Percentiles rank a stretch among this genome's conserved stretches.
Conservation (phyloP, 2,113 vertebrate genomes). For the Garra rufa region DNA sequence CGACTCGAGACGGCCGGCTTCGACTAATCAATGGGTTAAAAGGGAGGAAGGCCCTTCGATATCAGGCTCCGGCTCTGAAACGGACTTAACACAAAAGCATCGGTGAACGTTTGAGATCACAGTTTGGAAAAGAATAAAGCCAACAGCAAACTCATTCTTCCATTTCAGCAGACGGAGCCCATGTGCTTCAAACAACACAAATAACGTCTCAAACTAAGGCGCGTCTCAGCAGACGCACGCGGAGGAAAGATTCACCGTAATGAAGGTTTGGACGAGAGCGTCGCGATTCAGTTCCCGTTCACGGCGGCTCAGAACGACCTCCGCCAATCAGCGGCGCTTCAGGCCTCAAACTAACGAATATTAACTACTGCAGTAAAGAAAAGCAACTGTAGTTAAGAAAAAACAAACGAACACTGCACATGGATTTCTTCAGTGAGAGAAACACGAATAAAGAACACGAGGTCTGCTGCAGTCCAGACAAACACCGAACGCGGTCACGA, state of each 20-base stretch:
- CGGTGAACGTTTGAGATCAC: background rate
- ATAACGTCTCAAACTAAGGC: constrained; percentile 7
- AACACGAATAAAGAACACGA: background rate
- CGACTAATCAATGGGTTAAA: background rate
- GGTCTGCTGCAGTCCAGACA: background rate
- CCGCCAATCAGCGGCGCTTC: background rate
- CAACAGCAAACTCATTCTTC: background rate
- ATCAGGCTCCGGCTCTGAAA: background rate
- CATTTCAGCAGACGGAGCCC: background rate
- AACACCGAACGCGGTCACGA: background rate
- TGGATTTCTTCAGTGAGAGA: background rate
- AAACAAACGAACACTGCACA: background rate
- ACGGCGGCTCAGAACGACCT: background rate
- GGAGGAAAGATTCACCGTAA: background rate
- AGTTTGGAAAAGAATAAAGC: background rate
- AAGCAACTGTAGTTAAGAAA: no score
- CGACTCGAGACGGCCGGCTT: background rate
- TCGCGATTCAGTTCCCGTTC: background rate
- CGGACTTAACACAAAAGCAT: background rate
- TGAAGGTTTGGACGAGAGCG: background rate
- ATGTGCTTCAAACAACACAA: constrained; percentile 24
- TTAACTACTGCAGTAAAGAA: background rate
- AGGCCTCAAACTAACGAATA: background rate
- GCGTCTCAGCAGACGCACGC: background rate
- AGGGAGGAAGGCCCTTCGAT: background rate